These are phyloP conservation scores for Leptinotarsa rubiginosa DNA, from an alignment of 2,888 invertebrate genomes.

Conservation along the genomic window DNA sequence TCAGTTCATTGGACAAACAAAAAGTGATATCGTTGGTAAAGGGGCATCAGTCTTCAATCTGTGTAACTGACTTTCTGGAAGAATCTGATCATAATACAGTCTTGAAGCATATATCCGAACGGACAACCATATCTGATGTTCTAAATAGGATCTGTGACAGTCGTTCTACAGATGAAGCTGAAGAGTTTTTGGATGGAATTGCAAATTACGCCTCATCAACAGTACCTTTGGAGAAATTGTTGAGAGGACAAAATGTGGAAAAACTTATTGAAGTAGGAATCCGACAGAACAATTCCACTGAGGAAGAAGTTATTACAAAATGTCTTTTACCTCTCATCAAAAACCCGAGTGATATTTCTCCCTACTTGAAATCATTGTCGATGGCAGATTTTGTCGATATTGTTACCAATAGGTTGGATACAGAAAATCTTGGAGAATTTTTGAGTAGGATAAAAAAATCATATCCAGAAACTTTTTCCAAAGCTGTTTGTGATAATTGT, in stretches of 20 bases:
- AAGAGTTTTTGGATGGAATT: constrained; percentile 20
- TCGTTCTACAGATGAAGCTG: constrained; percentile 9
- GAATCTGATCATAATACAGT: constrained; percentile 30
- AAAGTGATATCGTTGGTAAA: constrained; percentile 38
- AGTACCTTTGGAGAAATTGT: constrained; percentile 26
- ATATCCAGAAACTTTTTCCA: constrained; percentile 4
- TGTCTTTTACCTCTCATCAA: constrained; percentile 49
- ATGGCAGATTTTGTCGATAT: constrained; percentile 46
- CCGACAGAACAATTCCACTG: constrained; percentile 40
- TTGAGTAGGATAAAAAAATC: constrained; percentile 39
- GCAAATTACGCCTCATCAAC: constrained; percentile 19
- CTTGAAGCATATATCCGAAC: constrained; percentile 38
- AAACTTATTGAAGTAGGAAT: constrained; percentile 43
- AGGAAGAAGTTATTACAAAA: constrained; percentile 44
- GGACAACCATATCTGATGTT: constrained; percentile 36
- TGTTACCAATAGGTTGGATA: constrained; percentile 39
- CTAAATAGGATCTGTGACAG: constrained; percentile 30
- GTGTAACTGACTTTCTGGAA: constrained; percentile 40
- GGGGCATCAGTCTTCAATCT: constrained; percentile 34
- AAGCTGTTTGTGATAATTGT: constrained; percentile 21
- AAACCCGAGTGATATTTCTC: constrained; percentile 44
- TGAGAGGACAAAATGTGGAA: constrained; percentile 42
- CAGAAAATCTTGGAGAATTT: constrained; percentile 42
- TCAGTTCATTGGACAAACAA: constrained; percentile 38
- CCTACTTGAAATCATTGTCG: constrained; percentile 46